These are phyloP conservation scores for Spodoptera picta DNA, from an alignment of 2,888 invertebrate genomes.

Conservation along the genomic window DNA sequence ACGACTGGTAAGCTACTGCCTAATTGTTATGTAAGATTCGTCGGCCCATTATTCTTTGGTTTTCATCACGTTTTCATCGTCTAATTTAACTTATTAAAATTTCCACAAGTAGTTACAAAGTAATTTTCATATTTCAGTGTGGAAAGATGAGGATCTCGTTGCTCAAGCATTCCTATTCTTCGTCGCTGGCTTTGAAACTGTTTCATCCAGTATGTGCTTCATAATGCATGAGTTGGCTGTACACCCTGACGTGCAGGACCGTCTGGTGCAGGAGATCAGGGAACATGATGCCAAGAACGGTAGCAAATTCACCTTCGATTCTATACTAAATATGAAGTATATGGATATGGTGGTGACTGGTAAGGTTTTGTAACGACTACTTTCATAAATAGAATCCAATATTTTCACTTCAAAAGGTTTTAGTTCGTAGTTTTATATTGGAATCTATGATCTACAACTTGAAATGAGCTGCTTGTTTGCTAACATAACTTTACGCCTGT, in stretches of 20 bases:
- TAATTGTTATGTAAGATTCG: too few species aligned
- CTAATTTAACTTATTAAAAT: too few species aligned
- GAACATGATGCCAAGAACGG: slow-evolving; percentile 77
- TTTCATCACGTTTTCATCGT: too few species aligned
- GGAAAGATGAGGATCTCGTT: slow-evolving; percentile 77
- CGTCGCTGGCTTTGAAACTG: slow-evolving; percentile 88
- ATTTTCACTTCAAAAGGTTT: too few species aligned
- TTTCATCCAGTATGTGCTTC: slow-evolving; percentile 82
- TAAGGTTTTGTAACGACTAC: slow-evolving; percentile 45
- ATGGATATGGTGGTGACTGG: slow-evolving; percentile 90
- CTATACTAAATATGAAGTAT: slow-evolving; percentile 87
- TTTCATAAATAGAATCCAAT: too few species aligned
- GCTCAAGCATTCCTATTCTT: slow-evolving; percentile 87
- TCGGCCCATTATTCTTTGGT: too few species aligned
- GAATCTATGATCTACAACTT: too few species aligned
- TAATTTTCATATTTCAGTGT: slow-evolving; percentile 52
- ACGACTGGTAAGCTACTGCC: too few species aligned
- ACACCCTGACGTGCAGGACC: slow-evolving; percentile 88
- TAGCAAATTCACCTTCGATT: slow-evolving; percentile 84
- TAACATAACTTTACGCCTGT: too few species aligned
- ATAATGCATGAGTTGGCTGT: slow-evolving; percentile 87
- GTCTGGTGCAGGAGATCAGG: slow-evolving; percentile 86
- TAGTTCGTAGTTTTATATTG: too few species aligned
- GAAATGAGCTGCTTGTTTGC: too few species aligned
- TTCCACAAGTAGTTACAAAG: too few species aligned